Evolutionary conservation across 2,888 invertebrate species (phyloP).

Genomic region (Lapara coniferarum): DNA sequence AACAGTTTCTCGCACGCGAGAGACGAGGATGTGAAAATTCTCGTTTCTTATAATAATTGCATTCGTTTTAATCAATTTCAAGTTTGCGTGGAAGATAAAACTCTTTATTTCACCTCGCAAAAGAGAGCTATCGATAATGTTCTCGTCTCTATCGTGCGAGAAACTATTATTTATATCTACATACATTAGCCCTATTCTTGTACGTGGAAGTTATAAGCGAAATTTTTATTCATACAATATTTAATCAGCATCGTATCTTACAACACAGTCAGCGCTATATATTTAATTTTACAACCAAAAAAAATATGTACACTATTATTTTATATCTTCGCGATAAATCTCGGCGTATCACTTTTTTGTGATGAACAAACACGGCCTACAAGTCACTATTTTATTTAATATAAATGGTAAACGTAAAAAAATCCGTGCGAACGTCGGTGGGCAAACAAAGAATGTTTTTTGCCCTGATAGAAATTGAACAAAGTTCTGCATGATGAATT

Average conservation of each 20-base stretch:
- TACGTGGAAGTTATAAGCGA: too few relatives aligned
- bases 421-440: conserved; percentile 23
- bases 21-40: too few relatives aligned
- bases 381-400: conserved; percentile 8
- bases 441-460: conserved; percentile 24
- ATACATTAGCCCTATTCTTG: too few relatives aligned
- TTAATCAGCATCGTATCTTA: not conserved
- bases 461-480: conserved; percentile 23
- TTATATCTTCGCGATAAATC: conserved; percentile 7
- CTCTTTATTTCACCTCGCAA: too few relatives aligned
- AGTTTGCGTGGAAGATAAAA: too few relatives aligned
- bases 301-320: conserved; percentile 5
- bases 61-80: too few relatives aligned
- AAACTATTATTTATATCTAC: too few relatives aligned
- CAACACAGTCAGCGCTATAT: not conserved
- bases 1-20: too few relatives aligned
- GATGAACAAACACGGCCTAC: conserved; percentile 9
- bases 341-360: conserved; percentile 10
- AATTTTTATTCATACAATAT: not conserved
- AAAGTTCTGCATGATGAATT: conserved; percentile 19
- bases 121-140: too few relatives aligned
- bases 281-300: conserved; percentile 8
- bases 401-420: conserved; percentile 19
- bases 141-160: too few relatives aligned
- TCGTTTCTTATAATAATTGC: too few relatives aligned